phyloP scores from a whole-genome alignment of 2,888 invertebrate genomes.

The Smittia aterrima region DNA sequence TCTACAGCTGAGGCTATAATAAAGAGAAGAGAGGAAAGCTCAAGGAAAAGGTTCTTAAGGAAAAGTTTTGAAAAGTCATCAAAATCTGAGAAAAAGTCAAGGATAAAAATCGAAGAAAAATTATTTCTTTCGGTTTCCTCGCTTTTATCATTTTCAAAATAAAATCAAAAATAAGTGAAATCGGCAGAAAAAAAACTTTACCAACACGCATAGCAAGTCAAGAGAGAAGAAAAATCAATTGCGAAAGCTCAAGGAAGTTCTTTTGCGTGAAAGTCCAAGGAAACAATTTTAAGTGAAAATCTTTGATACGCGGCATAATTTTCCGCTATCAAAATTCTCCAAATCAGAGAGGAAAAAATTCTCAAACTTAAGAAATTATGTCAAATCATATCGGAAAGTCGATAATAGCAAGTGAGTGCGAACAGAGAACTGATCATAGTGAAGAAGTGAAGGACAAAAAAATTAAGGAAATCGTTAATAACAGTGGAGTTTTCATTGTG shows the following conservation, averaged over 20 bases:
- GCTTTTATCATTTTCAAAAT: not conserved
- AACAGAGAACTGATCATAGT: slow-evolving; percentile 37
- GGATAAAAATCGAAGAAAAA: not conserved
- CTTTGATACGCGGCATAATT: slow-evolving; percentile 10
- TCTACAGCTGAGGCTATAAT: slow-evolving; percentile 9
- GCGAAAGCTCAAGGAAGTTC: slow-evolving; percentile 21
- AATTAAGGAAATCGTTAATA: not conserved
- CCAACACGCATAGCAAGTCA: not conserved
- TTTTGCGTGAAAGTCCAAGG: slow-evolving; percentile 6
- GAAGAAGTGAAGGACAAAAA: slow-evolving; percentile 24
- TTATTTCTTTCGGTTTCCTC: not conserved
- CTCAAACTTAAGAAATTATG: slow-evolving; percentile 24
- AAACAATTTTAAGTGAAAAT: slow-evolving; percentile 3
- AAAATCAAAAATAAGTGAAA: not conserved
- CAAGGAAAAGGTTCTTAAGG: not conserved
- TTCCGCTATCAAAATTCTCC: slow-evolving; percentile 11
- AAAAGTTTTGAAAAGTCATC: not conserved
- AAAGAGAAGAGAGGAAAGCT: slow-evolving; percentile 4
- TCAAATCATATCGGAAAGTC: slow-evolving; percentile 11
- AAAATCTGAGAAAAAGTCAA: not conserved
- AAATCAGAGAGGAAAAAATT: not conserved
- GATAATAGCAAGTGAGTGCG: slow-evolving; percentile 7
- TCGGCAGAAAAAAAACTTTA: not conserved
- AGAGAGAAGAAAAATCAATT: slow-evolving; percentile 22
- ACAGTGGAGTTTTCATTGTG: not conserved